phyloP scores from a whole-genome alignment of 2,113 vertebrate genomes.

The Poeciliopsis turrubarensis region DNA sequence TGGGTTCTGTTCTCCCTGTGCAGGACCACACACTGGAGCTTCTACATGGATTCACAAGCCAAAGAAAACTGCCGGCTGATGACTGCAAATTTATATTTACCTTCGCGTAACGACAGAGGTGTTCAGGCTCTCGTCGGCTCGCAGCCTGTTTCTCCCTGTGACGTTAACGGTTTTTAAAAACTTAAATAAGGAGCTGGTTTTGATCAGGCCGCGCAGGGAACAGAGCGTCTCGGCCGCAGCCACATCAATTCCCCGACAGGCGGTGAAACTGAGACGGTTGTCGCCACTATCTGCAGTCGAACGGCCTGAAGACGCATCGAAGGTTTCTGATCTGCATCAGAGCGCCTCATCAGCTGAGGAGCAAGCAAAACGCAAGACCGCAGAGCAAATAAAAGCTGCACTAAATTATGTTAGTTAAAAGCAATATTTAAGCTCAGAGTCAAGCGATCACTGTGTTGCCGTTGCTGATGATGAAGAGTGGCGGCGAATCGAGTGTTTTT shows the following conservation, averaged over 20 bases:
- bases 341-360: too few relatives aligned
- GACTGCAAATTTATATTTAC: conserved; percentile 3
- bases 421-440: too few relatives aligned
- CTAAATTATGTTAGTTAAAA: too few relatives aligned
- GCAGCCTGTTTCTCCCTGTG: too few relatives aligned
- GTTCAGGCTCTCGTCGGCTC: not conserved
- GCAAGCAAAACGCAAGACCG: too few relatives aligned
- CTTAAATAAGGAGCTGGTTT: not conserved
- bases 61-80: not conserved
- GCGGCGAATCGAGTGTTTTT: too few relatives aligned
- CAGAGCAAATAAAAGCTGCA: too few relatives aligned
- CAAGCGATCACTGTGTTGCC: too few relatives aligned
- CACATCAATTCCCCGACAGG: not conserved
- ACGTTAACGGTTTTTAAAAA: not conserved
- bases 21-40: not conserved
- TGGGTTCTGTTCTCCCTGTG: not conserved
- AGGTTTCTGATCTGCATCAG: too few relatives aligned
- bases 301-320: too few relatives aligned
- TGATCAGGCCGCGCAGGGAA: not conserved
- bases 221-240: not conserved
- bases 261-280: not conserved
- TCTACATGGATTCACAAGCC: not conserved
- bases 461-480: too few relatives aligned
- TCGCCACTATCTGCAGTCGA: too few relatives aligned
- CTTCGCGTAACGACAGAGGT: not conserved